These are phyloP conservation scores for Notodonta ziczac DNA, from an alignment of 2,888 invertebrate genomes.

Conservation along the genomic window DNA sequence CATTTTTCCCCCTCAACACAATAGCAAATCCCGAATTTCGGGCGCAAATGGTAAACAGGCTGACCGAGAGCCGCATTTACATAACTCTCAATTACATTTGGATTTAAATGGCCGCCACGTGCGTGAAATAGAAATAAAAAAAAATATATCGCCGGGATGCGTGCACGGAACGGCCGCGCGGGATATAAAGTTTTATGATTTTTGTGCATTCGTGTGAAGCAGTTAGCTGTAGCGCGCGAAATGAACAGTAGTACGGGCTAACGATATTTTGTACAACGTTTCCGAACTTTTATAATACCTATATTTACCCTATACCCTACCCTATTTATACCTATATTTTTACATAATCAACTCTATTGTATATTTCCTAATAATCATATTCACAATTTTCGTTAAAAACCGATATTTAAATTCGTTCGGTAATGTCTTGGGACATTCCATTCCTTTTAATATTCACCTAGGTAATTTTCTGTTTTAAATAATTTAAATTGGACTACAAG, in stretches of 20 bases:
- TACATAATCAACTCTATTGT: neutral
- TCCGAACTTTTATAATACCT: constrained; percentile 13
- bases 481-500: too few relatives aligned
- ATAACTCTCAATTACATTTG: constrained; percentile 65
- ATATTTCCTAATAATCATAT: too few relatives aligned
- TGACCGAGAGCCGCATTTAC: constrained; percentile 52
- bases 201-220: constrained; percentile 43
- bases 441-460: too few relatives aligned
- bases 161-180: constrained; percentile 44
- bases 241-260: constrained; percentile 20
- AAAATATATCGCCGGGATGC: constrained; percentile 44
- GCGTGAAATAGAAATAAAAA: constrained; percentile 60
- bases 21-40: constrained; percentile 39
- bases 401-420: too few relatives aligned
- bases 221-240: constrained; percentile 30
- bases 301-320: too few relatives aligned
- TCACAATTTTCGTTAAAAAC: too few relatives aligned
- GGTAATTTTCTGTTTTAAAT: too few relatives aligned
- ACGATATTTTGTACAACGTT: constrained; percentile 18
- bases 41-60: constrained; percentile 43
- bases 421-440: too few relatives aligned
- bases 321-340: too few relatives aligned
- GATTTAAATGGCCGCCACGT: constrained; percentile 61
- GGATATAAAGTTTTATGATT: constrained; percentile 45
- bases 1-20: constrained; percentile 33